Evolutionary conservation across 2,888 invertebrate genomes (phyloP).

Genomic region (Matsumyia berberina): DNA sequence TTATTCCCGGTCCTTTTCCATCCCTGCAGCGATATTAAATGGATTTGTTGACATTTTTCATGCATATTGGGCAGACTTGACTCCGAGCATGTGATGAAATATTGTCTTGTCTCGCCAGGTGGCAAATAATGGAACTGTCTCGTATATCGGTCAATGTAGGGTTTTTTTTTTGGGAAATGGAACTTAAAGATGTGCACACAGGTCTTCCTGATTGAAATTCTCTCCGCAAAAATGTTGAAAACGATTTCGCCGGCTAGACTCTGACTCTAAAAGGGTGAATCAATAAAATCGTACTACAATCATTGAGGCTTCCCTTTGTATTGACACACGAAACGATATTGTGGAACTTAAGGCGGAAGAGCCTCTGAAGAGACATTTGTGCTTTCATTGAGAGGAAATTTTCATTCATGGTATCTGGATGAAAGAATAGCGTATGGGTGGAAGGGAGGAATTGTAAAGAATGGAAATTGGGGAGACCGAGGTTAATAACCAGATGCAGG

Average conservation of each 20-base stretch:
- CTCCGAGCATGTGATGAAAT: conserved; percentile 34
- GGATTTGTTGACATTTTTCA: conserved; percentile 50
- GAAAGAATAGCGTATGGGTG: not conserved
- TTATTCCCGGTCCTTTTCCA: not conserved
- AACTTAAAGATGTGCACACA: not conserved
- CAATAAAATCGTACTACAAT: conserved; percentile 60
- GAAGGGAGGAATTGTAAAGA: conserved; percentile 15
- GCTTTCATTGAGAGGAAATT: conserved; percentile 58
- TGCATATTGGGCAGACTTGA: conserved; percentile 27
- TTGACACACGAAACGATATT: conserved; percentile 35
- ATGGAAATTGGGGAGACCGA: conserved; percentile 14
- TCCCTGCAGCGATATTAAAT: conserved; percentile 28
- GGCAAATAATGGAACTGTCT: conserved; percentile 35
- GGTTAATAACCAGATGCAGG: conserved; percentile 43
- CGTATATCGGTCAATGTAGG: conserved; percentile 61
- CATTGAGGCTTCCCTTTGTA: conserved; percentile 23
- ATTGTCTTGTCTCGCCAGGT: conserved; percentile 55
- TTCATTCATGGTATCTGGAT: conserved; percentile 48
- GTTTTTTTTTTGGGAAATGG: conserved; percentile 19
- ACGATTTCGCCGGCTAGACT: conserved; percentile 57
- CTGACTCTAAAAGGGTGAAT: conserved; percentile 30
- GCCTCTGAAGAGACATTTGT: conserved; percentile 14
- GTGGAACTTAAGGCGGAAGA: conserved; percentile 34
- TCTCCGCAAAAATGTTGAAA: conserved; percentile 40
- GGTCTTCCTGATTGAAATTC: conserved; percentile 28